Conservation (phyloP, 2,113 vertebrate genomes). For the Calidris pugnax region DNA sequence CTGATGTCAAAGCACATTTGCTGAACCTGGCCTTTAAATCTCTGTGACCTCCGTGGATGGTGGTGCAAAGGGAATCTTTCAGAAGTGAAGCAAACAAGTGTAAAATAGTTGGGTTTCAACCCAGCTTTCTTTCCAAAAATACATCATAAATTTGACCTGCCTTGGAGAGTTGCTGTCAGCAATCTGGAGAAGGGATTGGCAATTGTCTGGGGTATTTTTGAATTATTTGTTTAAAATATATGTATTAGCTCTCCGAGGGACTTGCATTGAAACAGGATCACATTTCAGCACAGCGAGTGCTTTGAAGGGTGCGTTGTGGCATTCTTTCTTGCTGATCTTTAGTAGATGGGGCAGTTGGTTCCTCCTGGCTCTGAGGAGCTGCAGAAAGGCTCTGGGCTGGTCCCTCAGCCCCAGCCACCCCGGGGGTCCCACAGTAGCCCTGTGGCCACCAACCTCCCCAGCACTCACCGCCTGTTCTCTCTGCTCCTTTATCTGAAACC, state of each 20-base stretch:
- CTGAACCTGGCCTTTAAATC: neutral
- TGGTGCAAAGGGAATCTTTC: neutral
- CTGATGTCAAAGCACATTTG: neutral
- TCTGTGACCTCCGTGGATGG: neutral
- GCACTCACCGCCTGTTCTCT: neutral
- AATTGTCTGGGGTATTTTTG: neutral
- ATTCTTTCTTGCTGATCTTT: neutral
- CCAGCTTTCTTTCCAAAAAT: neutral
- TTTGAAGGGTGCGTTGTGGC: neutral
- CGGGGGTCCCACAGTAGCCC: neutral
- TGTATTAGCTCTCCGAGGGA: neutral
- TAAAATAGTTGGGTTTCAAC: neutral
- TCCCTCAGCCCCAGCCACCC: neutral
- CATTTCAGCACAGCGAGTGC: neutral
- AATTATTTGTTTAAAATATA: neutral
- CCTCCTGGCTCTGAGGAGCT: neutral
- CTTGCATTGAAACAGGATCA: neutral
- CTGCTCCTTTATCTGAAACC: neutral
- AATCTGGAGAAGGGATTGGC: neutral
- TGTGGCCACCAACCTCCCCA: accelerated
- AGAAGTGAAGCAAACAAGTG: neutral
- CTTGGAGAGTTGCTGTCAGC: neutral
- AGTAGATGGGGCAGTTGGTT: neutral
- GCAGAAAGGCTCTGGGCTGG: accelerated
- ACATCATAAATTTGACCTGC: neutral